These are phyloP conservation scores for Anthrax anthrax DNA, from an alignment of 2,888 invertebrate genomes.

Conservation along the genomic window DNA sequence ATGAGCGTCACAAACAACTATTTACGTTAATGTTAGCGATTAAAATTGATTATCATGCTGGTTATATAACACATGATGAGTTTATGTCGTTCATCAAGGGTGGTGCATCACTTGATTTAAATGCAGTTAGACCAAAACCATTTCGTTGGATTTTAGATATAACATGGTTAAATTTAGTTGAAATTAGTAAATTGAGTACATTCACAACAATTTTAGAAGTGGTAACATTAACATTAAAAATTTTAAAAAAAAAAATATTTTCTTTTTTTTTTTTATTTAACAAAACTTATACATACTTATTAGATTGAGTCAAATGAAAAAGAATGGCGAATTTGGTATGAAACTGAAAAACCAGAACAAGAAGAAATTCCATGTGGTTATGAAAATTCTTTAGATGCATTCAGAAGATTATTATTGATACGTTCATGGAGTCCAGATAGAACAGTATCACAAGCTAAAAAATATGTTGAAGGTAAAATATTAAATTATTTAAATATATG, in stretches of 20 bases:
- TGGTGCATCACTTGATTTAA: slow-evolving; percentile 84
- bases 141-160: slow-evolving; percentile 91
- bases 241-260: too few species aligned
- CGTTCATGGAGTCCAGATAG: slow-evolving; percentile 93
- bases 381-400: slow-evolving; percentile 70
- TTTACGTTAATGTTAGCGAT: slow-evolving; percentile 90
- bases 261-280: too few species aligned
- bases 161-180: slow-evolving; percentile 91
- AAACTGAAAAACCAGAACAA: slow-evolving; percentile 84
- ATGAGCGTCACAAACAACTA: slow-evolving; percentile 82
- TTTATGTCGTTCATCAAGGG: slow-evolving; percentile 94
- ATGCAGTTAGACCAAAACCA: slow-evolving; percentile 84
- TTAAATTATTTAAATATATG: too few species aligned
- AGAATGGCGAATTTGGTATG: slow-evolving; percentile 84
- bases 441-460: slow-evolving; percentile 82
- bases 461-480: slow-evolving; percentile 62
- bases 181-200: slow-evolving; percentile 69
- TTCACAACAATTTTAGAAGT: slow-evolving; percentile 64
- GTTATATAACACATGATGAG: slow-evolving; percentile 71
- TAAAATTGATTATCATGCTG: slow-evolving; percentile 82
- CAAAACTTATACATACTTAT: not conserved
- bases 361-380: slow-evolving; percentile 85
- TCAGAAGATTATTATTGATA: slow-evolving; percentile 72
- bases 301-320: slow-evolving; percentile 72
- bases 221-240: not conserved